Conservation (phyloP, 2,113 vertebrate genomes). For the Syrmaticus mikado region DNA sequence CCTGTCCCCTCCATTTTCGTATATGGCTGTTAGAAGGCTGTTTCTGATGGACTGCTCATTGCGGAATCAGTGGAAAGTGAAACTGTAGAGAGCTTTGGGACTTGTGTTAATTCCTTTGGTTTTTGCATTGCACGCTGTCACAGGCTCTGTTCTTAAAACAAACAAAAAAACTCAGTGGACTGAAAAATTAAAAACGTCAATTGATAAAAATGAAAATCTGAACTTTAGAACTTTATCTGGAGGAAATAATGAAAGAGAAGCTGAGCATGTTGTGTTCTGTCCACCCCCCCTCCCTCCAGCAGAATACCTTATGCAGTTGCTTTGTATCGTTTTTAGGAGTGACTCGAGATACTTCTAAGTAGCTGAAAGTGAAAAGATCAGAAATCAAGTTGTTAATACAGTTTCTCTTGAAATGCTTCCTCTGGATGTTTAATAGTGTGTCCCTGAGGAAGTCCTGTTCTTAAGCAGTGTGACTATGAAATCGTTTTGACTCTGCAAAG, state of each 20-base stretch:
- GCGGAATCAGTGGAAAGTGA: background rate
- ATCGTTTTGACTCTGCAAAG: slow-evolving; percentile 18
- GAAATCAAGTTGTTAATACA: slow-evolving; percentile 17
- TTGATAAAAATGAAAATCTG: background rate
- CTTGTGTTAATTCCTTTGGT: background rate
- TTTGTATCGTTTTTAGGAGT: slow-evolving; percentile 10
- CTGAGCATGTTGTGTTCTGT: background rate
- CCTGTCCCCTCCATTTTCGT: slow-evolving; percentile 35
- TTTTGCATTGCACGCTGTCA: background rate
- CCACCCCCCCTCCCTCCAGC: background rate
- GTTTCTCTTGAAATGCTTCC: slow-evolving; percentile 44
- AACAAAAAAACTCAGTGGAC: background rate
- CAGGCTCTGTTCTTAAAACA: background rate
- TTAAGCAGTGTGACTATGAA: slow-evolving; percentile 35
- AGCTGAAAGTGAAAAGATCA: slow-evolving; percentile 33
- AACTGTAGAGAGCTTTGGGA: background rate
- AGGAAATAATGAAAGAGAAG: slow-evolving; percentile 8
- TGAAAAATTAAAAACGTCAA: slow-evolving; percentile 9
- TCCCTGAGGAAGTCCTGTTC: slow-evolving; percentile 31
- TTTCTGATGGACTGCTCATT: background rate
- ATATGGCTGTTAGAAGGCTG: background rate
- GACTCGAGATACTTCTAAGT: background rate
- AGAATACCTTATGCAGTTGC: background rate
- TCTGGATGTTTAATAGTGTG: background rate
- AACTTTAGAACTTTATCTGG: background rate